These are phyloP conservation scores for Cygnus buccinator DNA, from an alignment of 2,113 vertebrate genomes.

Conservation along the genomic window DNA sequence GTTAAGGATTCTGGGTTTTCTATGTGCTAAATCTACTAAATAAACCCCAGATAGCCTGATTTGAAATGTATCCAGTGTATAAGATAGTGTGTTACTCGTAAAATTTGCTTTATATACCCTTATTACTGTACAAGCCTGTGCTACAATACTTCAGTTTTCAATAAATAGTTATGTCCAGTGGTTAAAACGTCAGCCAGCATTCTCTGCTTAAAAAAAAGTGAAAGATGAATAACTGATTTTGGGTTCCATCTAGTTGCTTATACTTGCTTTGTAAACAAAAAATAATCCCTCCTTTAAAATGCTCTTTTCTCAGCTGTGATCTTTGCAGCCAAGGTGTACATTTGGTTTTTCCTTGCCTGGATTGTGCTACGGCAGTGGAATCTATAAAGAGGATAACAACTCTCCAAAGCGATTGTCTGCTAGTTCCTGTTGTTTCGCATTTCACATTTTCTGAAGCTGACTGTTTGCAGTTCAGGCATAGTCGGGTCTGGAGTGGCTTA, in stretches of 20 bases:
- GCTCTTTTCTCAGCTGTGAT: not conserved
- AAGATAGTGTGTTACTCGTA: not conserved
- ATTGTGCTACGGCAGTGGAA: rapidly evolving
- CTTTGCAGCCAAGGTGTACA: not conserved
- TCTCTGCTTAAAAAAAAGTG: not conserved
- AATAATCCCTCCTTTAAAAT: not conserved
- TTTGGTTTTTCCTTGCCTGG: not conserved
- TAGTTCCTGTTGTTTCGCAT: not conserved
- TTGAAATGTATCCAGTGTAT: not conserved
- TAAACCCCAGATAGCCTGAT: not conserved
- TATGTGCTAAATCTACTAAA: not conserved
- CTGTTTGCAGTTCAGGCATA: not conserved
- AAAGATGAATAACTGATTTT: not conserved
- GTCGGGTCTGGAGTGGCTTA: not conserved
- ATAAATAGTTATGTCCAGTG: not conserved
- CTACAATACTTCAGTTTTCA: not conserved
- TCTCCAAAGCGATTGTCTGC: not conserved
- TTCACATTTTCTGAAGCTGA: not conserved
- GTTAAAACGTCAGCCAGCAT: not conserved
- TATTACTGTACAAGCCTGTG: not conserved
- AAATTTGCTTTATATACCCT: not conserved
- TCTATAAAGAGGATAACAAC: not conserved
- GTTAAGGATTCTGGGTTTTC: not conserved
- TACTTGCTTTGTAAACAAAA: not conserved
- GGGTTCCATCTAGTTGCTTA: not conserved